Base-by-base conservation (phyloP, 2,888 invertebrate genomes). In the Torymus aiolomorphi region DNA sequence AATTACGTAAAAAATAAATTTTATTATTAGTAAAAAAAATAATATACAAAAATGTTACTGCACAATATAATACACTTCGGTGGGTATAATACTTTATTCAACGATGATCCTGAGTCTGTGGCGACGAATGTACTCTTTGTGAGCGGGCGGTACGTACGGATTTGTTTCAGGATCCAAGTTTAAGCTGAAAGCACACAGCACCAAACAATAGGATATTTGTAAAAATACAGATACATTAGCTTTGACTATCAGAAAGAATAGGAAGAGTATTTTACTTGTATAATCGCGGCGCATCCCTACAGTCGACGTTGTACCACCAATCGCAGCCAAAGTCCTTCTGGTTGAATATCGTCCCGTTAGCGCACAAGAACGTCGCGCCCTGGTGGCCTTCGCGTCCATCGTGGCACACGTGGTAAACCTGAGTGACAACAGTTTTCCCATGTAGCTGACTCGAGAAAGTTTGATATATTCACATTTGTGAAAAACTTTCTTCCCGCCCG, bases 291-390 rank as follows among this genome's bases (percentile, higher is more conserved):
- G 96, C 95, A 80, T 95, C 93, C 4, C 94, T 93, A 85, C 97
- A 97, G 87, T 96, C 94, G 0, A 96, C 96, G 88, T 97, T 97
- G 92, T 96, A 96, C 97, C 97, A 97, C 96, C 96, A 97, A 88
- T 97, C 97, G 85, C 97, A 97, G 2, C 95, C 93, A 86, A 97
- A 97, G 88, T 96, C 95, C 82, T 94, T 93, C 87, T 97, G 97
- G 91, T 96, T 96, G 91, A 97, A 97, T 80, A 97, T 91, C 0
- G 97, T 97, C 1, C 97, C 97, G 86, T 97, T 96, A 71, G 96
- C 94, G 90, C 97, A 97, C 3, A 97, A 93, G 91, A 97, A 96
- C 0, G 95, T 93, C 0, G 96, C 95, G 0, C 96, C 96, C 86
- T 96, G 95, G 85, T 95, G 93, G 0, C 96, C 96, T 87, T 96